Evolutionary conservation across 2,888 invertebrate genomes (phyloP), one percentile per base, ranked within the genome.

Genomic region (Cephus pulcher): DNA sequence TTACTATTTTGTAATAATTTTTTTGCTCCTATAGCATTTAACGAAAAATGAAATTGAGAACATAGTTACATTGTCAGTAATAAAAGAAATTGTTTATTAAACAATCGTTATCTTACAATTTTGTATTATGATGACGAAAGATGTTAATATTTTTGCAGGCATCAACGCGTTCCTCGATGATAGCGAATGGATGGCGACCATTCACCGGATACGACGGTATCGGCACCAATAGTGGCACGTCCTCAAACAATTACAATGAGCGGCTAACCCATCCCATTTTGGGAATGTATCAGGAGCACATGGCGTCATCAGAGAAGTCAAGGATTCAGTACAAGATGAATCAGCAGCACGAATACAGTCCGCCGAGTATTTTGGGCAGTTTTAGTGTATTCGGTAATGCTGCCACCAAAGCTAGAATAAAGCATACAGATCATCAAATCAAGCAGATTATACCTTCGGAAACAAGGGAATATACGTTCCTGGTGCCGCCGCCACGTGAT

Each of bases 341-440:
- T 71, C 32, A 69, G 69, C 71, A 69, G 9, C 74, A 86, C 34
- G 89, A 88, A 11, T 88, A 85, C 80, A 86, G 34, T 73, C 88
- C 89, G 0, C 86, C 87, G 1, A 88, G 86, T 76, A 88, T 92
- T 74, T 82, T 92, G 91, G 95, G 94, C 82, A 93, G 94, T 78
- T 94, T 94, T 88, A 93, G 93, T 84, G 92, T 93, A 30, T 94
- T 93, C 83, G 94, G 94, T n/a, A 92, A 94, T 79, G 93, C 94
- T 75, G 92, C 93, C 35, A 90, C 93, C 15, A 93, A 94, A 89
- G 30, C 69, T 23, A 71, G 78, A 70, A 35, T 56, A 11, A 78
- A 78, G 68, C 75, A 70, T 12, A 78, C 71, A 34, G 75, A 75
- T 35, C 30, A 78, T 30, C 35, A 12, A 35, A 34, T 33, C 30